Evolutionary conservation across 2,113 vertebrate species (phyloP), one percentile per base, ranked within the genome.

Genomic region (Anguilla rostrata): DNA sequence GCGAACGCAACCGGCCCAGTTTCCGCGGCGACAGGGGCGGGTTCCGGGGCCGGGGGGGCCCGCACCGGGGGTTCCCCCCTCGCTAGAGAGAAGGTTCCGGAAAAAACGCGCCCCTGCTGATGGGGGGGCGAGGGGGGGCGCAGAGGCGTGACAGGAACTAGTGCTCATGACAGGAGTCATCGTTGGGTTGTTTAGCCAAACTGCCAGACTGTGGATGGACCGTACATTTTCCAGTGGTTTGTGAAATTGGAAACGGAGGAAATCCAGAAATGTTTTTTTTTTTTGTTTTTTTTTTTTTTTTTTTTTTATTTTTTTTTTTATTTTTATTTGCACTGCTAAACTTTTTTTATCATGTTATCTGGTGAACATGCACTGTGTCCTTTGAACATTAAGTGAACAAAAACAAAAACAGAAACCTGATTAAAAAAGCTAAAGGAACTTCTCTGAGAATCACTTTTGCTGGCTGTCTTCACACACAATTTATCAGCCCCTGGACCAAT

Each of bases 1-100:
- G 98, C 39, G 98, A 99, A 87, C 96, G 98, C 92, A 99, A 98
- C 89, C 93, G 98, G 60, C 97, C 97, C 83, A 98, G 97, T 90
- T 99, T 99, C 87, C 95, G 98, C 0, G 97, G 98, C 0, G 98
- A 99, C 87, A 93, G 98, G 41, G 98, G 98, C 0, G 97, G 97
- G 66, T 99, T 99, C 91, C 91, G 98, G 86, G 98, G 98, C 1
- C 95, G 98, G 0, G 98, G 98, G 46, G 97, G 96, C 0, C 95
- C 95, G 14, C 98, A 99, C n/a, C 94, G 98, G 39, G 98, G 98
- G 40, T 99, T 99, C 84, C 96, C 96, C 8, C 97, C 97, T 26
- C 97, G 97, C 75, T 99, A 95, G 92, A 82, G 29, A 43, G 78
- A 80, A 80, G 2, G 34, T 20, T 41, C 78, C 20, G 78, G 40